Conservation (phyloP, 1,140 invertebrate species). For the Bradynema listronoti region DNA sequence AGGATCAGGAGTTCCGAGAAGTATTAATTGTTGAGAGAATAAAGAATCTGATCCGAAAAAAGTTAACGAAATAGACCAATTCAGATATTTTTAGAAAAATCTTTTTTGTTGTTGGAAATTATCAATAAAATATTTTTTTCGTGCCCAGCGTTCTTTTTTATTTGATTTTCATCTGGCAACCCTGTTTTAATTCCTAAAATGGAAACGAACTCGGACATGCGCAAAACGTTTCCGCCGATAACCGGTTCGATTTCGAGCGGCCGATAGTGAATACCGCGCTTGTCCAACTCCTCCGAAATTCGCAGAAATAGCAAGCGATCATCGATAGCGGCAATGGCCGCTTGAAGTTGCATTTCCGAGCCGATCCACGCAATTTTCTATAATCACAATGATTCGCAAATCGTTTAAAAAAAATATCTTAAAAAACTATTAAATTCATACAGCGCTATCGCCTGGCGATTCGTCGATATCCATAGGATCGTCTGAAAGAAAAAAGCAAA, state of each 20-base stretch:
- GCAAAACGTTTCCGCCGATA: constrained; percentile 22
- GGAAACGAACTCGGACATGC: constrained; percentile 15
- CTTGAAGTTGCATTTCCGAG: constrained; percentile 19
- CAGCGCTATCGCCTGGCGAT: neutral
- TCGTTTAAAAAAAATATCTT: neutral
- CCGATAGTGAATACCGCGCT: constrained; percentile 20
- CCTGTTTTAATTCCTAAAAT: no score
- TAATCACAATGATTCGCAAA: neutral
- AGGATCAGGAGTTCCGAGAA: no score
- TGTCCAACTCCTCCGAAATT: constrained; percentile 24
- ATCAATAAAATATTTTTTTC: neutral
- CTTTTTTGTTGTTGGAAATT: neutral
- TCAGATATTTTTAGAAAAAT: neutral
- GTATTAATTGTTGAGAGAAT: no score
- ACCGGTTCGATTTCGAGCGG: constrained; percentile 6
- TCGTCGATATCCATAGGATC: neutral
- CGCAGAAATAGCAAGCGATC: constrained; percentile 25
- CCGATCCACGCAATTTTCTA: constrained; percentile 9
- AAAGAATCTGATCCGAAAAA: neutral
- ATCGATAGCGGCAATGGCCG: constrained; percentile 26
- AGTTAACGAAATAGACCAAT: neutral
- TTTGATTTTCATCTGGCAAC: no score
- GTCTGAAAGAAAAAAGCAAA: neutral
- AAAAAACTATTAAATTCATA: neutral
- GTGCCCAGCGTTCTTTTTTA: neutral